Conservation (phyloP, 35 echinoderm and acorn worm genomes). For the Lytechinus variegatus region DNA sequence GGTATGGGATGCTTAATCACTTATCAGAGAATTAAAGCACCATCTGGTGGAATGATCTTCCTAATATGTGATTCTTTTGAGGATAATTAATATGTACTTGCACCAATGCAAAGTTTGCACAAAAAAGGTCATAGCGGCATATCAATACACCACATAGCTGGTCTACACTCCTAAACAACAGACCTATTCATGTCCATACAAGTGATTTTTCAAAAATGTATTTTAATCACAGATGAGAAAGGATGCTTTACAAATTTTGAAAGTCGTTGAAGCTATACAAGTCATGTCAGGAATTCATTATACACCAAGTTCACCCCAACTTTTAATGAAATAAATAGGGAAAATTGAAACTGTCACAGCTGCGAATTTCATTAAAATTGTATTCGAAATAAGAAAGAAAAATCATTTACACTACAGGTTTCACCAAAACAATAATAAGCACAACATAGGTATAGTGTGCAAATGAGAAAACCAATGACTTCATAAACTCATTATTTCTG, state of each 20-base stretch:
- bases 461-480: too few species aligned
- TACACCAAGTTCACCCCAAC: too few species aligned
- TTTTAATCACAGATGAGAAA: background rate
- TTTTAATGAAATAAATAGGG: too few species aligned
- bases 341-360: too few species aligned
- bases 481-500: too few species aligned
- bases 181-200: background rate
- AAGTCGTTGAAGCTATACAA: too few species aligned
- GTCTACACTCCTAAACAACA: background rate
- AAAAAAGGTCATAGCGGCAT: background rate
- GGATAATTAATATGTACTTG: constrained; percentile 5
- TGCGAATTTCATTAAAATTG: too few species aligned
- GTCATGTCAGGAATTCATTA: too few species aligned
- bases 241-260: background rate
- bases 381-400: too few species aligned
- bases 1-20: background rate
- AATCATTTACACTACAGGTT: too few species aligned
- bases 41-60: background rate
- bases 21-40: background rate
- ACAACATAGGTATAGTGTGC: too few species aligned
- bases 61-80: background rate
- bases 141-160: background rate
- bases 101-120: background rate
- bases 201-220: background rate
- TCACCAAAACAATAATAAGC: too few species aligned